Conservation (phyloP, 2,888 invertebrate species). For the Eupithecia dodoneata region DNA sequence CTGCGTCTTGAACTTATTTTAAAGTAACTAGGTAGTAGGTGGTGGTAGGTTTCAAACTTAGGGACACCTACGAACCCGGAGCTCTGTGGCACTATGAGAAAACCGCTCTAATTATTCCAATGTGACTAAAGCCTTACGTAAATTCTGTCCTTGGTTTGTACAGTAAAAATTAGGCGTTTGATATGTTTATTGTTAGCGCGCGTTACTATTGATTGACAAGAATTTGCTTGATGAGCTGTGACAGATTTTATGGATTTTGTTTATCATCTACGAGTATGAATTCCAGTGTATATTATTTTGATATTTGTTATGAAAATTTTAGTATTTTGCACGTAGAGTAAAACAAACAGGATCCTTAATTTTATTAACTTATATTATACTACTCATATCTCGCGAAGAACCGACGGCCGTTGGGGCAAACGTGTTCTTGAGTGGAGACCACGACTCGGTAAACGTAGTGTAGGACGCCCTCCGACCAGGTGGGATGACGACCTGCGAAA, state of each 20-base stretch:
- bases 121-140: conserved; percentile 54
- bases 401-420: no score
- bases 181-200: conserved; percentile 53
- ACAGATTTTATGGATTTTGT: conserved; percentile 34
- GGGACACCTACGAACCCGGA: neutral
- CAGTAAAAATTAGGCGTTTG: conserved; percentile 54
- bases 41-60: no score
- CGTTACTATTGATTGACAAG: conserved; percentile 44
- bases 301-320: neutral
- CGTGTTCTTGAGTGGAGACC: no score
- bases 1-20: neutral
- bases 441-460: no score
- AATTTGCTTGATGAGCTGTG: conserved; percentile 28
- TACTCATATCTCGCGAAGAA: no score
- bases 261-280: conserved; percentile 23
- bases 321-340: neutral
- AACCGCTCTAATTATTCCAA: neutral
- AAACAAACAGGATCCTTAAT: neutral
- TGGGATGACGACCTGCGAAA: no score
- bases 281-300: conserved; percentile 28
- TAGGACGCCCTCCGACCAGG: no score
- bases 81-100: neutral
- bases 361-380: neutral
- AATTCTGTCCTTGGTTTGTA: conserved; percentile 58
- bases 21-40: no score